Conservation (phyloP, 1,140 invertebrate genomes). For the Apis laboriosa region DNA sequence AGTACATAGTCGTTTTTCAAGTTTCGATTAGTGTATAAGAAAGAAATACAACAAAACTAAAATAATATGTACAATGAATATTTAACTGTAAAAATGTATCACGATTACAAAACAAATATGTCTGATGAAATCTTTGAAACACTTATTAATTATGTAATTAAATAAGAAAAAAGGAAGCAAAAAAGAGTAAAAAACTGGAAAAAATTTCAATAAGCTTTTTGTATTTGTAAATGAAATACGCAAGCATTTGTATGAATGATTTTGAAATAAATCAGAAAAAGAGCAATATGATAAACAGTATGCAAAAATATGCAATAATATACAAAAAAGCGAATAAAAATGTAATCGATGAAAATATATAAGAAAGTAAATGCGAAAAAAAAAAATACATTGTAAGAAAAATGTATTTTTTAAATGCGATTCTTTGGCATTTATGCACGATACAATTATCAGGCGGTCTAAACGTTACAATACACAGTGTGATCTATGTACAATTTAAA, state of each 20-base stretch:
- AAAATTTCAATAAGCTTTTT: neutral
- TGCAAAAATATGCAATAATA: constrained; percentile 23
- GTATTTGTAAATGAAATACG: constrained; percentile 5
- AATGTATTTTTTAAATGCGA: constrained; percentile 72
- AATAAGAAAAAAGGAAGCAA: neutral
- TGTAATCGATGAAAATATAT: constrained; percentile 27
- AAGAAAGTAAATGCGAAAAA: constrained; percentile 52
- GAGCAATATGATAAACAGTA: constrained; percentile 2
- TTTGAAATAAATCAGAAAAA: neutral
- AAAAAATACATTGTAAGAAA: constrained; percentile 51
- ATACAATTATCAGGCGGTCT: constrained; percentile 55
- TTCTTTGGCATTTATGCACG: constrained; percentile 74
- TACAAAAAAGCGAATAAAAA: constrained; percentile 27
- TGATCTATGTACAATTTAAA: constrained; percentile 42
- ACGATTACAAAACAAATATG: constrained; percentile 24
- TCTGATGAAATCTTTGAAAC: neutral
- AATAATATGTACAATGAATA: constrained; percentile 47
- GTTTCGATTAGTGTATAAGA: constrained; percentile 36
- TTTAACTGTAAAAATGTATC: constrained; percentile 13
- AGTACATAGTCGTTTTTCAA: constrained; percentile 54
- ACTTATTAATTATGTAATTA: neutral
- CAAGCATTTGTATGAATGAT: neutral
- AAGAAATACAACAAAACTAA: constrained; percentile 8
- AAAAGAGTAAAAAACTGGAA: no score
- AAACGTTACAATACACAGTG: constrained; percentile 33